phyloP scores from a whole-genome alignment of 2,797 vertebrate genomes.

The Chiroxiphia lanceolata region DNA sequence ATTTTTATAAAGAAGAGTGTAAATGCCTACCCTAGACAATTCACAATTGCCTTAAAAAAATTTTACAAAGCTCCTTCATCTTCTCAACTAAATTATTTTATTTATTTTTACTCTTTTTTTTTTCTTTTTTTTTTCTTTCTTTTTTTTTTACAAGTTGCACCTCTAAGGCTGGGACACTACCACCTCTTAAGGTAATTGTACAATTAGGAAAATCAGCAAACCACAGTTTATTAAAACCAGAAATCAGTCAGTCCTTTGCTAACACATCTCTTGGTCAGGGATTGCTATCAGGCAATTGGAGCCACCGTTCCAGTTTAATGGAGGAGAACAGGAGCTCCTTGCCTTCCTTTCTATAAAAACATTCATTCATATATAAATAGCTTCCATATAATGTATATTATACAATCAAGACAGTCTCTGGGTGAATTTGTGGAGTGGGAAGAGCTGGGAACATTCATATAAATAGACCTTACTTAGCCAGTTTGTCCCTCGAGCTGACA shows the following conservation, averaged over 20 bases:
- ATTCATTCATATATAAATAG: constrained; percentile 73
- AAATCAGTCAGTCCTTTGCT: not conserved
- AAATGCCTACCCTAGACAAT: constrained; percentile 75
- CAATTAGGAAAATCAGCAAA: constrained; percentile 55
- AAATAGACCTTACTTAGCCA: constrained; percentile 37
- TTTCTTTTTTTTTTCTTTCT: not conserved
- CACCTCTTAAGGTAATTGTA: constrained; percentile 24
- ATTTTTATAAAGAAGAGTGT: constrained; percentile 65
- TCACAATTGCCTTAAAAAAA: constrained; percentile 63
- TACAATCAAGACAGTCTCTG: constrained; percentile 68
- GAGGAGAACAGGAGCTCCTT: constrained; percentile 22
- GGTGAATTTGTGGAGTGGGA: constrained; percentile 45
- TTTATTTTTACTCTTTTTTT: not conserved
- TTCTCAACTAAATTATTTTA: constrained; percentile 61
- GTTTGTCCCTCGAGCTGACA: not conserved
- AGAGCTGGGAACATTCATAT: constrained; percentile 58
- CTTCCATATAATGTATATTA: constrained; percentile 63
- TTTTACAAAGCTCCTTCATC: constrained; percentile 80
- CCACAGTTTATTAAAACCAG: constrained; percentile 27
- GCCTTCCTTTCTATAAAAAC: constrained; percentile 60
- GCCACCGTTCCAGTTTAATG: not conserved
- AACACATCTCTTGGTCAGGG: not conserved
- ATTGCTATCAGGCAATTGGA: not conserved
- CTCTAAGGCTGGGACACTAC: constrained; percentile 53
- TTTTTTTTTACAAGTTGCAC: constrained; percentile 23